Conservation (phyloP, 2,113 vertebrate genomes). For the Chionomys nivalis region DNA sequence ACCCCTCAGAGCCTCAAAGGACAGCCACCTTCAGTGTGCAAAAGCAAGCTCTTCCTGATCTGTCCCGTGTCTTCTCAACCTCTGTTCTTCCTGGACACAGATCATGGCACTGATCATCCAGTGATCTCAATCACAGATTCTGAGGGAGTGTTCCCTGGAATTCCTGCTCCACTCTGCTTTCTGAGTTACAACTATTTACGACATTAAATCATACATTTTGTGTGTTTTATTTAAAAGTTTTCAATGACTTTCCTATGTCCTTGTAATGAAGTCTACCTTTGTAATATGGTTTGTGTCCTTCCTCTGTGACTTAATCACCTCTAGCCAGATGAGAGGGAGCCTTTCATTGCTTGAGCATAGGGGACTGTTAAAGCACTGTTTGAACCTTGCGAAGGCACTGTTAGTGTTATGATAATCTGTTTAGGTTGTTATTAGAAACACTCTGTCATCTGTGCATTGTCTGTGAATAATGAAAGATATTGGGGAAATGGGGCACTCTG, state of each 20-base stretch:
- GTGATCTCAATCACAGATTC: not conserved
- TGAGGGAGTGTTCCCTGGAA: not conserved
- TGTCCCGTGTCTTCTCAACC: not conserved
- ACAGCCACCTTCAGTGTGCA: not conserved
- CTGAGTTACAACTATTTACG: not conserved
- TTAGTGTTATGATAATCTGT: not conserved
- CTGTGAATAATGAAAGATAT: not conserved
- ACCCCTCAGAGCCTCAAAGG: not conserved
- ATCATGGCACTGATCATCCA: not conserved
- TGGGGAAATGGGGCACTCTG: not conserved
- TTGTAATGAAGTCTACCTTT: not conserved
- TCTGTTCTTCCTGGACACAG: not conserved
- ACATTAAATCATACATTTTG: constrained; percentile 8
- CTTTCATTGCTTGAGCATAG: not conserved
- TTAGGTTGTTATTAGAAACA: not conserved
- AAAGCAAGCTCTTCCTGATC: not conserved
- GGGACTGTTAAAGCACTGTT: not conserved
- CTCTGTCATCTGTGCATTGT: not conserved
- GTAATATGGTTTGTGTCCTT: not conserved
- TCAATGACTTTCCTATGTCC: not conserved
- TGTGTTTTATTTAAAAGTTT: not conserved
- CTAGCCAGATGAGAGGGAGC: not conserved
- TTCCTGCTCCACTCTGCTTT: not conserved
- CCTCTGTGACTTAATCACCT: not conserved
- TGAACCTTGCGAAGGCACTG: not conserved